Evolutionary conservation across 2,888 invertebrate genomes (phyloP).

Genomic region (Lagria hirta): DNA sequence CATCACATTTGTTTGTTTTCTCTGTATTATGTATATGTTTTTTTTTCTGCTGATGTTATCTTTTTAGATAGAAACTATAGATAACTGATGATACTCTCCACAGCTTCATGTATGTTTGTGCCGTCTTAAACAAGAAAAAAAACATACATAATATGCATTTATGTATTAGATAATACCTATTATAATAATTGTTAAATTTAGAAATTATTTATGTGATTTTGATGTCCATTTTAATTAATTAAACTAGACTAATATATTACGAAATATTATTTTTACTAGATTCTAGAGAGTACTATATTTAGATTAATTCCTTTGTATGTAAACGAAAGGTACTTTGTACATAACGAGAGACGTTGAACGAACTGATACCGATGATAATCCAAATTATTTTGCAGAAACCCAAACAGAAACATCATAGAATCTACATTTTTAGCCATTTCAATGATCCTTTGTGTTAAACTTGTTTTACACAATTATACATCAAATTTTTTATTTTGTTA

Average conservation of each 20-base stretch:
- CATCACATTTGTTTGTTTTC: too few species aligned
- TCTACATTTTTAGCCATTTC: too few species aligned
- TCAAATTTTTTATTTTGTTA: constrained; percentile 38
- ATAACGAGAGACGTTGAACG: constrained; percentile 29
- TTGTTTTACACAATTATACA: constrained; percentile 34
- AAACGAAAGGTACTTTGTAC: constrained; percentile 33
- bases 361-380: constrained; percentile 18
- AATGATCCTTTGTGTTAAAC: not conserved
- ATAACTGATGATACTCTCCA: constrained; percentile 40
- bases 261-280: constrained; percentile 28
- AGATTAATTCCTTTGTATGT: constrained; percentile 28
- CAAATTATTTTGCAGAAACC: constrained; percentile 18
- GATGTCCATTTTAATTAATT: constrained; percentile 42
- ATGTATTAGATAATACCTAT: constrained; percentile 46
- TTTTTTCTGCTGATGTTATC: constrained; percentile 21
- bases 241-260: constrained; percentile 30
- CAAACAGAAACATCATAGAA: too few species aligned
- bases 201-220: constrained; percentile 52
- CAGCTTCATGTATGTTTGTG: constrained; percentile 51
- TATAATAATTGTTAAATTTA: constrained; percentile 50
- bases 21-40: constrained; percentile 25
- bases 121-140: constrained; percentile 40
- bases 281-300: constrained; percentile 23
- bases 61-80: constrained; percentile 38
- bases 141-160: constrained; percentile 44